Evolutionary conservation across 2,113 vertebrate genomes (phyloP).

Genomic region (Sigmodon hispidus): DNA sequence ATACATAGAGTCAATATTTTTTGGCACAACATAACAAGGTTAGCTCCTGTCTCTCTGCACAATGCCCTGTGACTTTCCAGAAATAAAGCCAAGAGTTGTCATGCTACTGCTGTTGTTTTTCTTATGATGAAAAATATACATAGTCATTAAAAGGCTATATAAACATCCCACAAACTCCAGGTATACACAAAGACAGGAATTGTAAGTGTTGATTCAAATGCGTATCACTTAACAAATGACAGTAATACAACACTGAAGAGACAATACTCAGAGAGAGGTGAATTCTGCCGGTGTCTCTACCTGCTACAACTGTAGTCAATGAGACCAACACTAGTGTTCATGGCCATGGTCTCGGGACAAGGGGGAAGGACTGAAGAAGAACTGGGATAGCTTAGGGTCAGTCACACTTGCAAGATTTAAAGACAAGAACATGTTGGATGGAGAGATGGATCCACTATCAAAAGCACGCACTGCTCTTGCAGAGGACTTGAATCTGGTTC

Average conservation of each 20-base stretch:
- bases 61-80: background rate
- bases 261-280: constrained; percentile 5
- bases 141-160: background rate
- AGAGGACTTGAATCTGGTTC: background rate
- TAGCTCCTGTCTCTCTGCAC: background rate
- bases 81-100: background rate
- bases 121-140: background rate
- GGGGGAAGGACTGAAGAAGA: background rate
- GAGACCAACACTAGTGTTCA: background rate
- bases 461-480: background rate
- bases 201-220: background rate
- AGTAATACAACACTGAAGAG: background rate
- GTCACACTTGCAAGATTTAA: background rate
- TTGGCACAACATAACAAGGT: background rate
- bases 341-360: background rate
- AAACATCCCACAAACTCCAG: background rate
- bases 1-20: background rate
- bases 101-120: background rate
- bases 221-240: constrained; percentile 21
- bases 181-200: constrained; percentile 15
- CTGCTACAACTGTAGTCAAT: background rate
- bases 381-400: background rate
- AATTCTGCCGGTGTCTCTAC: background rate
- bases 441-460: background rate
- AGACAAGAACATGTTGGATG: background rate